phyloP scores from a whole-genome alignment of 1,140 invertebrate species.

The Bombus pyrosoma region DNA sequence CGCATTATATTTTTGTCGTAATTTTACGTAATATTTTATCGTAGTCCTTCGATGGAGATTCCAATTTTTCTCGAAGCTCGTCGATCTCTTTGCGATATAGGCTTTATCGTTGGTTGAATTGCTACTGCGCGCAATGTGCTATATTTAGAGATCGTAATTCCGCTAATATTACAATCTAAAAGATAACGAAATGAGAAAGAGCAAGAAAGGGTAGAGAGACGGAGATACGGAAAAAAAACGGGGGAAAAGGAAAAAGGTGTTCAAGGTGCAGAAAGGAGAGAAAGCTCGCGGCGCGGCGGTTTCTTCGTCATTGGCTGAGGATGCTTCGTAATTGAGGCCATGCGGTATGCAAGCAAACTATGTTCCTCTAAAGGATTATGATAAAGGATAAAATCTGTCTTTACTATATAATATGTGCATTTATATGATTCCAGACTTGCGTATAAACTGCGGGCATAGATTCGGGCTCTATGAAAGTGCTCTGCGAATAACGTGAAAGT shows the following conservation, averaged over 20 bases:
- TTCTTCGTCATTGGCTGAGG: constrained; percentile 46
- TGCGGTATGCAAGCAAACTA: constrained; percentile 72
- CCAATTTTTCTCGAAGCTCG: not conserved
- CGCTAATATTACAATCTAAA: no score
- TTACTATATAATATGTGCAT: constrained; percentile 82
- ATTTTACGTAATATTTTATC: not conserved
- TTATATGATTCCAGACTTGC: constrained; percentile 82
- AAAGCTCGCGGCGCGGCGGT: constrained; percentile 42
- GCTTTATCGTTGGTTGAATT: not conserved
- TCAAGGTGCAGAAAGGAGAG: constrained; percentile 52
- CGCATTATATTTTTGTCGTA: not conserved
- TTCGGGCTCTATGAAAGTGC: constrained; percentile 78
- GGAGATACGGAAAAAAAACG: no score
- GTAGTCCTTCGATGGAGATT: fast-evolving
- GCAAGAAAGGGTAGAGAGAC: not conserved
- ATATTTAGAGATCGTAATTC: no score
- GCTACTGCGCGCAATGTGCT: no score
- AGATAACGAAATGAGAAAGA: no score
- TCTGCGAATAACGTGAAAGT: constrained; percentile 69
- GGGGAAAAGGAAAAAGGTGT: no score
- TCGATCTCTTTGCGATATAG: not conserved
- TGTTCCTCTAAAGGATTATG: constrained; percentile 54
- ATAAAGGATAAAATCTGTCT: constrained; percentile 73
- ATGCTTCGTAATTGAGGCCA: constrained; percentile 67
- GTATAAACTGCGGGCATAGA: constrained; percentile 79